These are phyloP conservation scores for Pyrgus malvae DNA, from an alignment of 2,888 invertebrate species.

Conservation along the genomic window DNA sequence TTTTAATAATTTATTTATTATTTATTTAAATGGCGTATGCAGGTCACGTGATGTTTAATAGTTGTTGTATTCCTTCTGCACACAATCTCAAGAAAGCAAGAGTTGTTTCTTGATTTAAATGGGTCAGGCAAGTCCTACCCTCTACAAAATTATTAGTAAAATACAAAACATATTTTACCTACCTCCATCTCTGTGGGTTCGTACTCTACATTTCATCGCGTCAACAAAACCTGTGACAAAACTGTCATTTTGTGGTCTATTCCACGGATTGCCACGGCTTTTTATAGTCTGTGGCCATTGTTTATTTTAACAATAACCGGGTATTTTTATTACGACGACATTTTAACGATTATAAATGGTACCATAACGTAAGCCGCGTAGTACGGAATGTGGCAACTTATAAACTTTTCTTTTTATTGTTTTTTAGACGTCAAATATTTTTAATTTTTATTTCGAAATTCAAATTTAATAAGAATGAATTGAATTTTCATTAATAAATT, in stretches of 20 bases:
- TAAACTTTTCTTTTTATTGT: constrained; percentile 38
- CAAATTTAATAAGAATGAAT: constrained; percentile 4
- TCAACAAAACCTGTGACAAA: constrained; percentile 61
- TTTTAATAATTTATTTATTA: too few species aligned
- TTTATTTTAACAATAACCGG: constrained; percentile 77
- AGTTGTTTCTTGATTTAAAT: too few species aligned
- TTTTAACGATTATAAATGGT: constrained; percentile 72
- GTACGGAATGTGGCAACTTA: constrained; percentile 26
- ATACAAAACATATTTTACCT: background rate
- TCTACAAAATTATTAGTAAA: too few species aligned
- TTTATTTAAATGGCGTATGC: too few species aligned
- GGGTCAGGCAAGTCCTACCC: too few species aligned
- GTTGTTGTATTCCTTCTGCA: too few species aligned
- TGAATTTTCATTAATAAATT: background rate
- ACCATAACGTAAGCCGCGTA: constrained; percentile 42
- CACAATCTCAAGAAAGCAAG: too few species aligned
- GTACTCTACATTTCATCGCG: constrained; percentile 63
- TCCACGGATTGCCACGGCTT: constrained; percentile 58
- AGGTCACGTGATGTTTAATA: too few species aligned
- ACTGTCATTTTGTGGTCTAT: constrained; percentile 60
- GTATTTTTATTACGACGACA: constrained; percentile 66
- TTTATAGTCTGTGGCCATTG: constrained; percentile 70
- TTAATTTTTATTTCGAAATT: constrained; percentile 11
- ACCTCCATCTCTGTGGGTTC: background rate
- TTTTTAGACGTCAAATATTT: constrained; percentile 3